Base-by-base conservation (phyloP, 2,888 invertebrate species). In the Rugalucina vietnamica region DNA sequence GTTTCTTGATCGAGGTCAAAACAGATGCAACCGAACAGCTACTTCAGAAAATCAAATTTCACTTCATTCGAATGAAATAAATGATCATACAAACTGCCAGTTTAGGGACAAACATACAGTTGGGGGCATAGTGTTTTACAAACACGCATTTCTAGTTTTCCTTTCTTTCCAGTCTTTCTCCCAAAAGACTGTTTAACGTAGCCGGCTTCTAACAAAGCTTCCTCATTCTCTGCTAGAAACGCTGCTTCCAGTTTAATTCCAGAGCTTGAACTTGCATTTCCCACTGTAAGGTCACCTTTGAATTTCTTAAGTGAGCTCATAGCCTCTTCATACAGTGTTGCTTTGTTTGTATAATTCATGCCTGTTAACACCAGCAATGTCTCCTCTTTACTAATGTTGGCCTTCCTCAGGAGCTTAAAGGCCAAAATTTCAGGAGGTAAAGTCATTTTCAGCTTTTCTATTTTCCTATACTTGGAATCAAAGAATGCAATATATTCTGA, bases 371-470 rank as follows among this genome's bases (percentile, higher is more conserved):
- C 81, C 21, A 81, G 39, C 49, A 83, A 54, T 43, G 76, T 81
- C 50, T 81, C 79, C 60, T 83, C 83, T 65, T 85, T 88, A 54
- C 83, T 71, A 10, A 89, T 83, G 34, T 83, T 85, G 12, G 84
- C 81, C 54, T 79, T 83, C 27, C 78, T 76, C 14, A 86, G 54
- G 37, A 87, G 24, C 49, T 85, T 87, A 50, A 83, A 85, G 24
- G 85, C 85, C 32, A 88, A 39, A 37, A 88, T 88, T 60, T 88
- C 87, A 24, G 85, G 37, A 21, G 87, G 87, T n/a, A 88, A 39
- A 50, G 34, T 84, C 85, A 88, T 87, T 18, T 84, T 84, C 29
- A 87, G 87, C 74, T 88, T 89, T 24, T 82, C 83, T 27, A 89
- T 84, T 79, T 83, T 86, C 36, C 75, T 74, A 77, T 88, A 88